Evolutionary conservation across 1,140 invertebrate species (phyloP).

Genomic region (Neelides sp.): DNA sequence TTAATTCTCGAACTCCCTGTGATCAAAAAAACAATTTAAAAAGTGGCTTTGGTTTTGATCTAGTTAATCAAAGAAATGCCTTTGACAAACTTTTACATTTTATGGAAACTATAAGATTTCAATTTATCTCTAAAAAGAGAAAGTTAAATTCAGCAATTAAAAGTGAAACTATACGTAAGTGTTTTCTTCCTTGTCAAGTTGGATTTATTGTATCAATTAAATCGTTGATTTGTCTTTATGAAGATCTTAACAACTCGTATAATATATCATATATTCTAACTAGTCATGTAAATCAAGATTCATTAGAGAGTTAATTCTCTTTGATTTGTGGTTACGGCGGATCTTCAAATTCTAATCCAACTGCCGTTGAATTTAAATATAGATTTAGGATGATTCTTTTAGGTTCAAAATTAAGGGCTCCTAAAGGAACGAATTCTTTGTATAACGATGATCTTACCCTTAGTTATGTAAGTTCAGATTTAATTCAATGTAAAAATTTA

Average conservation of each 20-base stretch:
- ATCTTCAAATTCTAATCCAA: constrained; percentile 28
- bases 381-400: constrained; percentile 29
- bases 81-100: constrained; percentile 4
- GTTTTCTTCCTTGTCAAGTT: constrained; percentile 19
- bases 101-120: constrained; percentile 1
- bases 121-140: not conserved
- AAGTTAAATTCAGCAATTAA: not conserved
- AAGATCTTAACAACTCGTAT: constrained; percentile 22
- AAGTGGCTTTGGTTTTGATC: constrained; percentile 10
- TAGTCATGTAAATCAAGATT: constrained; percentile 32
- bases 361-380: constrained; percentile 31
- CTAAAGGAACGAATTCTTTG: constrained; percentile 1
- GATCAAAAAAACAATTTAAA: constrained; percentile 10
- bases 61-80: constrained; percentile 1
- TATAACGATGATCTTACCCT: not conserved
- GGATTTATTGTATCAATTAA: constrained; percentile 16
- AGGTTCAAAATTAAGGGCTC: constrained; percentile 13
- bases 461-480: constrained; percentile 1
- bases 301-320: constrained; percentile 34
- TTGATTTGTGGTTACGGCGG: constrained; percentile 31
- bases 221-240: constrained; percentile 11
- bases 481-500: too few species aligned
- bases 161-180: not conserved
- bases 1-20: constrained; percentile 14
- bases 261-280: constrained; percentile 29